Evolutionary conservation across 1,140 invertebrate genomes (phyloP), one percentile per base, ranked within the genome.

Genomic region (Cotesia typhae): DNA sequence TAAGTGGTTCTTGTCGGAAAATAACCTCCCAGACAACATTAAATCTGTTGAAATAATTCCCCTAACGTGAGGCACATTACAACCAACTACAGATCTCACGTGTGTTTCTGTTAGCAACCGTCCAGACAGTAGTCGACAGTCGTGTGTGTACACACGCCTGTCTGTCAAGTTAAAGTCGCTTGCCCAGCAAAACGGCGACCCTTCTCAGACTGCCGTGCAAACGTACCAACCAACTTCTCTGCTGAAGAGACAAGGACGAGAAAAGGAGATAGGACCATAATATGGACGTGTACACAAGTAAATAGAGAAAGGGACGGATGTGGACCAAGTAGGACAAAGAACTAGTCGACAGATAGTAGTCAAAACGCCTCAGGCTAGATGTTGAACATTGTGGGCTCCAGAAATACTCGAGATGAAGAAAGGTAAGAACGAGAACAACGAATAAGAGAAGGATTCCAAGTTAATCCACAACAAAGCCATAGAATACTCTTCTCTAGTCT

Each of bases 381-480:
- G 70, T 71, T 65, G 70, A 61, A 71, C 60, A 65, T 36, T 36
- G 70, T n/a, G 60, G 20, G 10, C 41, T 60, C 57, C 10, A 38
- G 36, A 17, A 69, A 57, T 53, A 55, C 5, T 9, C 41, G 10
- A 51, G 37, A 41, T 10, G 20, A 9, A 65, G 61, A 14, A 12
- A 14, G 59, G 28, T 64, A 35, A 55, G 68, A 57, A 57, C 65
- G 47, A 53, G 9, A 4, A 55, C 65, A 47, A 53, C 10, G 6
- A 55, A 63, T 55, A 65, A 17, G 38, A 41, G 68, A 60, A 37
- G 66, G 68, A 76, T 75, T 72, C 76, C 74, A 76, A 77, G 76
- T 80, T 80, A 80, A 80, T 80, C 74, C 59, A 75, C 71, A 68
- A 72, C 73, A 76, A 77, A 79, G 77, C 63, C 70, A 41, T 64